Evolutionary conservation across 1,140 invertebrate species (phyloP), one percentile per base, ranked within the genome.

Genomic region (Euborellia annulipes): DNA sequence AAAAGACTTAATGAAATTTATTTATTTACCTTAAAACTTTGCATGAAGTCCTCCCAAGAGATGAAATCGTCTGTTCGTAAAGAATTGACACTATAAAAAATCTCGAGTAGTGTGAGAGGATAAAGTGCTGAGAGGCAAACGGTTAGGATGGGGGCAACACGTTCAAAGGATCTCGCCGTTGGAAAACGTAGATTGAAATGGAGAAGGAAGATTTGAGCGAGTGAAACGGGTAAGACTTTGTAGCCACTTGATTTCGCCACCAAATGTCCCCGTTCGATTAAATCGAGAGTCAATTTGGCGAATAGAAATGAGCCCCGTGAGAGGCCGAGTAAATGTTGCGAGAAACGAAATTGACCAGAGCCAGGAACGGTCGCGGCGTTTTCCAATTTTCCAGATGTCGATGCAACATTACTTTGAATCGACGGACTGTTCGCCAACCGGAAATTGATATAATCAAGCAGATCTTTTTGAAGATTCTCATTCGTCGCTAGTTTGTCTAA

Each of bases 171-270:
- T 27, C 84, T 71, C 0, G 80, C 74, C 11, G 87, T 94, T 14
- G 89, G 88, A 63, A 95, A 98, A 51, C 80, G 69, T 19, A 94
- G 64, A 68, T 96, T 95, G 62, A 96, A 96, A 64, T 91, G 82
- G 8, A 97, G 66, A 47, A 89, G 66, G 60, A 93, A 96, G 56
- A 97, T 87, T 65, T 97, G 88, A 1, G 83, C 81, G 17, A 97
- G 64, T 2, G 85, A 88, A 23, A 92, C 83, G 1, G 93, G 93
- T 16, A 97, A 68, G 16, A 79, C 65, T 72, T 94, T 89, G 63
- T 93, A 90, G 55, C 86, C 86, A 0, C 84, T 76, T 9, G 88
- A 92, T 66, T 94, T 94, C 23, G 92, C 78, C 8, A 94, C 89
- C 46, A 98, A 71, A 55, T 91, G 83, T 9, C 92, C 92, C 55